Conservation (phyloP, 1,140 invertebrate species). For the Atta texana region DNA sequence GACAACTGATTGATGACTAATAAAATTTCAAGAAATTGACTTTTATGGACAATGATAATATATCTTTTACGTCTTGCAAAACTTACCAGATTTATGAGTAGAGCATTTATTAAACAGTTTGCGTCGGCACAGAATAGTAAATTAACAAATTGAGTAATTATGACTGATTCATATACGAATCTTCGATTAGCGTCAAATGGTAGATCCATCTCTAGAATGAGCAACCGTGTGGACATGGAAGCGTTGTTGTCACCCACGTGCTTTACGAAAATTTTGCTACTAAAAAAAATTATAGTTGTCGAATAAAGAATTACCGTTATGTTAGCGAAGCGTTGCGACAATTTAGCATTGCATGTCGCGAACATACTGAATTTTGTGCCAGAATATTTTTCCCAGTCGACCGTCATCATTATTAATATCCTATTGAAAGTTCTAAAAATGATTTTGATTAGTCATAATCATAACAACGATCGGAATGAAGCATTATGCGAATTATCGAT, state of each 20-base stretch:
- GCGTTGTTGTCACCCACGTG: background rate
- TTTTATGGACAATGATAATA: background rate
- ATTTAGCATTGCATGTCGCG: background rate
- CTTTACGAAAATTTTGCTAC: background rate
- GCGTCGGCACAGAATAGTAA: background rate
- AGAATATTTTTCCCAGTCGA: constrained; percentile 12
- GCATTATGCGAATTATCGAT: background rate
- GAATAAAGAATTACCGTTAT: constrained; percentile 8
- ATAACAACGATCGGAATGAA: background rate
- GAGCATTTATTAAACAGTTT: constrained; percentile 6
- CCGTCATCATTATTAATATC: constrained; percentile 37
- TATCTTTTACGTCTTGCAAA: too few relatives aligned
- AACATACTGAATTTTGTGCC: constrained; percentile 10
- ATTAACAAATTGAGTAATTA: constrained; percentile 32
- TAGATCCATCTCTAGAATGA: constrained; percentile 19
- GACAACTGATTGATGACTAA: background rate
- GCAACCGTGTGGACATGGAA: background rate
- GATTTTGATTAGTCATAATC: background rate
- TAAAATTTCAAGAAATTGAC: background rate
- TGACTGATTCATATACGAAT: constrained; percentile 13
- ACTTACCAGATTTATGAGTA: constrained; percentile 48
- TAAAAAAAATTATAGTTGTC: background rate
- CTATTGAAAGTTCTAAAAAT: constrained; percentile 22
- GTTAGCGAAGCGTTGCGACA: constrained; percentile 11
- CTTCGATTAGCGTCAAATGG: constrained; percentile 10